Evolutionary conservation across 2,797 vertebrate genomes (phyloP), one percentile per base, ranked within the genome.

Genomic region (Sitta carolinensis): DNA sequence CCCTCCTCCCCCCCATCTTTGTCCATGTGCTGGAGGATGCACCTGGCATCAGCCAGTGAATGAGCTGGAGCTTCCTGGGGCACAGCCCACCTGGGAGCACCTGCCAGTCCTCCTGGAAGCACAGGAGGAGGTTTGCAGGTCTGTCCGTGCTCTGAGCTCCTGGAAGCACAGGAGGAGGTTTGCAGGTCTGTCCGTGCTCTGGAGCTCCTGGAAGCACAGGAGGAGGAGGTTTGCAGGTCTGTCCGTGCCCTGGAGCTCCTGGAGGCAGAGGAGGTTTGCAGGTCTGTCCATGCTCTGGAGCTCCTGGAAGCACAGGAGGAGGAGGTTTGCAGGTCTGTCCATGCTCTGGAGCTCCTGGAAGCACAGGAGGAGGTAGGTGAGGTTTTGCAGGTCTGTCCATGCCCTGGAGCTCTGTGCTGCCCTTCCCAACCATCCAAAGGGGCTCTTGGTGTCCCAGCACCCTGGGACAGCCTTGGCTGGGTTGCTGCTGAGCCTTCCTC

Each of bases 1-100:
- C 70, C 62, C 48, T 62, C 57, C 84, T 57, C 61, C 43, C 45
- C 40, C 70, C 5, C 47, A 2, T 42, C 43, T 69, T 43, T 89
- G 81, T 84, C 84, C 34, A 1, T 40, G 76, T 50, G 75, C 87
- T 55, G 84, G 83, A 94, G 94, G 93, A 84, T 84, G 94, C 95
- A 95, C 84, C 95, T 96, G 94, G 87, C 43, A 54, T 77, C 75
- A 13, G 61, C 55, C 87, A 42, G 58, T 4, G 70, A 63, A 38
- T 8, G 80, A 73, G 54, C 36, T n/a, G 69, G 55, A 88, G 69
- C 58, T 86, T 47, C 79, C 73, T n/a, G 74, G 77, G 83, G 54
- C 61, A 18, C 80, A 48, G 59, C 74, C 47, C 7, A 52, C 59
- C 42, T 25, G 64, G 48, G n/a, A 47, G 11, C 47, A 5, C 32